Base-by-base conservation (phyloP, 2,888 invertebrate genomes). In the Tolmerus cingulatus region DNA sequence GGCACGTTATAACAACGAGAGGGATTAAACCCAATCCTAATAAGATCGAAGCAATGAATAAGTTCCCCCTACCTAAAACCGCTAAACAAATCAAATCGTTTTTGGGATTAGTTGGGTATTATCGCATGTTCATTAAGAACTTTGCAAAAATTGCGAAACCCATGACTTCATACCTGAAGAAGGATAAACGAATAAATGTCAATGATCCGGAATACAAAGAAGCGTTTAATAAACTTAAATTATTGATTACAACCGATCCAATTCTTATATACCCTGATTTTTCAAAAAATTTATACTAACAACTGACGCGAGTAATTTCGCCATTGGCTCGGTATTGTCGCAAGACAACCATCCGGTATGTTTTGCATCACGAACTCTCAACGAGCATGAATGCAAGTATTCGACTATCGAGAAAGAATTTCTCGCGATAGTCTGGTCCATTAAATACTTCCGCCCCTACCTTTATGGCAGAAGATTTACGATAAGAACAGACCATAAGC, bases 71-170 rank as follows among this genome's bases (percentile, higher is more conserved):
- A 19, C 88, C 87, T 5, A 88, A 86, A 66, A 89, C 77, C 5
- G n/a, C 55, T 2, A 89, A 86, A 46, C 85, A 89, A 84, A 82
- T 89, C 9, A 87, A 89, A 77, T 43, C 66, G 5, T 89, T 88
- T 66, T 23, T 88, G 12, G 87, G 87, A 19, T 16, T 88, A 8
- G 30, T 87, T 1, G 82, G 82, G 5, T 82, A 34, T 19, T 87
- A 88, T 43, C 34, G 87, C 0, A 84, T 87, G n/a, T 86, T 86
- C 23, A 86, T 86, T 43, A 86, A 86, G 43, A 40, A 86, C 5
- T 86, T 79, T 23, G 78, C 86, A 16, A 86, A 86, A 23, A 55
- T 86, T 7, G 57, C 86, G 4, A 86, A 86, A 27, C 86, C 78
- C 9, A 78, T 86, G 76, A 79, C 78, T 4, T 14, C 5, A 78